Conservation (phyloP, 2,888 invertebrate species). For the Serrognathus titanus region DNA sequence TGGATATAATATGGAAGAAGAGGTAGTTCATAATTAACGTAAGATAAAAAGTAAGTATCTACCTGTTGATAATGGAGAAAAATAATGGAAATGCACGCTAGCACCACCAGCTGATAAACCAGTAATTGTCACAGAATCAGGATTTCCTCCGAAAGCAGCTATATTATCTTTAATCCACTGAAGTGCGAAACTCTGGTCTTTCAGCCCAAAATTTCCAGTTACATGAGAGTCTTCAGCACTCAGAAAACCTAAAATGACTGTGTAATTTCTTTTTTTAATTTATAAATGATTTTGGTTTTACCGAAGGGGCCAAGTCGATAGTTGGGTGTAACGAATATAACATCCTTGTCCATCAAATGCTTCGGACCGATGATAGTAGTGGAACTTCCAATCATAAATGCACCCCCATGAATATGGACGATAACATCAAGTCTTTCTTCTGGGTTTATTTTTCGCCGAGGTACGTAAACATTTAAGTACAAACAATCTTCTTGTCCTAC, state of each 20-base stretch:
- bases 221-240: conserved; percentile 64
- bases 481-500: conserved; percentile 66
- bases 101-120: conserved; percentile 70
- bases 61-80: conserved; percentile 58
- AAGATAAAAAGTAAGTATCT: conserved; percentile 34
- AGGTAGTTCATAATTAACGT: neutral
- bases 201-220: conserved; percentile 66
- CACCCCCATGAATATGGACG: conserved; percentile 51
- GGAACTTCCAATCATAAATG: conserved; percentile 47
- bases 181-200: conserved; percentile 65
- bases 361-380: conserved; percentile 47
- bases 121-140: conserved; percentile 59
- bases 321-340: conserved; percentile 60
- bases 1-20: too few relatives aligned
- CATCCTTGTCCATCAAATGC: conserved; percentile 45
- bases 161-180: conserved; percentile 66
- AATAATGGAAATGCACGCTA: conserved; percentile 66
- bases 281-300: too few relatives aligned
- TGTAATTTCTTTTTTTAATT: neutral
- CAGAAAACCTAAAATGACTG: conserved; percentile 57
- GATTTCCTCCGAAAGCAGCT: conserved; percentile 63
- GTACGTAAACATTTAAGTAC: conserved; percentile 61
- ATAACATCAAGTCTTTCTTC: conserved; percentile 47
- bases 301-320: conserved; percentile 62
- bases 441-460: conserved; percentile 47